Evolutionary conservation across 2,797 vertebrate species (phyloP).

Genomic region (Margarornis squamiger): DNA sequence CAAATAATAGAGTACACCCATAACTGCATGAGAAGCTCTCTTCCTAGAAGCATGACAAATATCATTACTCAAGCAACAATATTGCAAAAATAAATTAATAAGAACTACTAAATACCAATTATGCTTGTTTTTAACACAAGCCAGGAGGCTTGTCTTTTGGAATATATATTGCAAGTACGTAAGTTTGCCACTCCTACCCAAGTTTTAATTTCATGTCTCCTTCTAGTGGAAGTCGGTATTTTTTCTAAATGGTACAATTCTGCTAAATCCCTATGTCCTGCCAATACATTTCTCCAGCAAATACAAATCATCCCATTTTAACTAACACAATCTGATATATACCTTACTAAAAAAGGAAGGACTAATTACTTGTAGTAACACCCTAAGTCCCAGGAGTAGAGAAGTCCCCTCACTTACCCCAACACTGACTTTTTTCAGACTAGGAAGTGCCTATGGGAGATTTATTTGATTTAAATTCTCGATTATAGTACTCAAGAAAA

Average conservation of each 20-base stretch:
- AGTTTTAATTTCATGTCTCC: background rate
- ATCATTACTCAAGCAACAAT: background rate
- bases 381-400: background rate
- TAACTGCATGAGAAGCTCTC: background rate
- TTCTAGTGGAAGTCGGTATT: background rate
- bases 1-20: background rate
- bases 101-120: background rate
- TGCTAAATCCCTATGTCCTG: fast-evolving
- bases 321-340: background rate
- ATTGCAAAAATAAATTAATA: background rate
- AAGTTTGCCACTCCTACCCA: background rate
- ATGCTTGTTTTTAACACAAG: background rate
- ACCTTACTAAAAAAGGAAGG: background rate
- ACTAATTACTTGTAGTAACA: background rate
- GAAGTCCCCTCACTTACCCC: background rate
- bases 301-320: background rate
- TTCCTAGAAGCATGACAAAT: background rate
- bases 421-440: background rate
- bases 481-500: background rate
- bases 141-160: background rate
- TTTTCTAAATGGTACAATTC: background rate
- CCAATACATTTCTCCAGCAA: background rate
- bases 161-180: background rate
- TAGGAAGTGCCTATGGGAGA: background rate
- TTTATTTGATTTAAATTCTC: background rate